These are phyloP conservation scores for Pachyramphus minor DNA, from an alignment of 2,113 vertebrate species.

Conservation along the genomic window DNA sequence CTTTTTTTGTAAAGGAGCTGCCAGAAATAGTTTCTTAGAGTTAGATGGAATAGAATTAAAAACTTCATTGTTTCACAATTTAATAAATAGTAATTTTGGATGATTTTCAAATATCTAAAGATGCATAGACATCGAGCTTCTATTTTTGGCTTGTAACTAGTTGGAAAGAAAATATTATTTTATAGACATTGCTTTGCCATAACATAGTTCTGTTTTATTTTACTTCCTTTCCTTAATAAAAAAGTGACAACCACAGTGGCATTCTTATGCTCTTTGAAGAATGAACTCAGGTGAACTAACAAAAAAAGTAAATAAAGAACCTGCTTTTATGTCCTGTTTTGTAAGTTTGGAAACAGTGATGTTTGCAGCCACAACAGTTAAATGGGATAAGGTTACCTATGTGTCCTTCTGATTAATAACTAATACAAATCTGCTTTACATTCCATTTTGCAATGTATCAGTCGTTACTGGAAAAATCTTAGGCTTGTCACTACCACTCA, in stretches of 20 bases:
- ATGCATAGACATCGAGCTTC: neutral
- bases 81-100: constrained; percentile 18
- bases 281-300: neutral
- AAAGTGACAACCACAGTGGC: neutral
- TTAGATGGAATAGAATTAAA: constrained; percentile 26
- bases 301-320: neutral
- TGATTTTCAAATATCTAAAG: constrained; percentile 6
- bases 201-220: neutral
- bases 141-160: neutral
- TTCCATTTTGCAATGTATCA: constrained; percentile 43
- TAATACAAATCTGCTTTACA: constrained; percentile 35
- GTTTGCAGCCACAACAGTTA: neutral
- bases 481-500: constrained; percentile 74
- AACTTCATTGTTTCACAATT: neutral
- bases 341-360: neutral
- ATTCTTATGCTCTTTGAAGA: neutral
- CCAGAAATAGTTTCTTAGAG: constrained; percentile 7
- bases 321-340: neutral
- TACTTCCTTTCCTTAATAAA: neutral
- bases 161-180: constrained; percentile 8
- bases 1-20: neutral
- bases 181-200: neutral
- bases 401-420: neutral
- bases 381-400: neutral
- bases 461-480: constrained; percentile 64